Conservation (phyloP, 2,113 vertebrate genomes). For the Perognathus longimembris region DNA sequence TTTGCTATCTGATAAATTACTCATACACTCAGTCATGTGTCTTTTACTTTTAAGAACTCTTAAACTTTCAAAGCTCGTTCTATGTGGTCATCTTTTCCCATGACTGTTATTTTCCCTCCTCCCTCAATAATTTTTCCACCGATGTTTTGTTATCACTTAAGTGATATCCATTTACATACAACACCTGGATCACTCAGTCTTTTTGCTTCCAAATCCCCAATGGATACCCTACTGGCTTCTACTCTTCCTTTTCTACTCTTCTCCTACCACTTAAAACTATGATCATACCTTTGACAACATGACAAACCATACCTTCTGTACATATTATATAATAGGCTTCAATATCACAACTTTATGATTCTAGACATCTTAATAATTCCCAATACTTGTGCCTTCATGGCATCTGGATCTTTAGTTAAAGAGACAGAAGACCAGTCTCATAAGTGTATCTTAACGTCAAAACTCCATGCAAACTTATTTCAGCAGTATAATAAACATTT, state of each 20-base stretch:
- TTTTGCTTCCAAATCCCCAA: neutral
- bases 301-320: neutral
- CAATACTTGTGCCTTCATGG: neutral
- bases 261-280: neutral
- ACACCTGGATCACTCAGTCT: too few species aligned
- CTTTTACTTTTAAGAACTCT: too few species aligned
- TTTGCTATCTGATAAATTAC: neutral
- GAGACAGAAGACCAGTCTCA: neutral
- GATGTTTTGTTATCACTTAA: neutral
- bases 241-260: neutral
- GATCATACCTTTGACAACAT: neutral
- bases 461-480: neutral
- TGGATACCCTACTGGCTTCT: too few species aligned
- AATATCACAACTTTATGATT: neutral
- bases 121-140: neutral
- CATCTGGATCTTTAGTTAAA: neutral
- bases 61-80: too few species aligned
- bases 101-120: neutral
- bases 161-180: neutral
- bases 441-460: neutral
- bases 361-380: neutral
- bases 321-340: neutral
- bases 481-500: neutral
- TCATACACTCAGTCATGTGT: neutral
- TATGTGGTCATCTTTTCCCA: neutral